Percentiles rank a stretch among this genome's conserved stretches.
phyloP scores from a whole-genome alignment of 2,113 vertebrate species.

The Limanda limanda region DNA sequence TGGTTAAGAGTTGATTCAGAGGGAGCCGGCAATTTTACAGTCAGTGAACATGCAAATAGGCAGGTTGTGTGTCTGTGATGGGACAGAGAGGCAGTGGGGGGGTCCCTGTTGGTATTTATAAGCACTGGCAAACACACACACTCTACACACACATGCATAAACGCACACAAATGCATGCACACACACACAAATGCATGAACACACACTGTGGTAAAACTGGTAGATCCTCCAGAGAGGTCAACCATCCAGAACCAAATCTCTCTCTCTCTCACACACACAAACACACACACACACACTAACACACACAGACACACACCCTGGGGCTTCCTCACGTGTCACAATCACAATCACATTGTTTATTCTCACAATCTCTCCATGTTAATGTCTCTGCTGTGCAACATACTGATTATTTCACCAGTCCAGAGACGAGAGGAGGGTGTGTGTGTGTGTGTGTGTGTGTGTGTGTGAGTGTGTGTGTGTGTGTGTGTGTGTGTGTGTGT shows the following conservation, averaged over 20 bases:
- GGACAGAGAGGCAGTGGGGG: constrained; percentile 18
- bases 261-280: background rate
- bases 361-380: background rate
- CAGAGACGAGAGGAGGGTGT: background rate
- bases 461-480: background rate
- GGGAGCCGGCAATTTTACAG: constrained; percentile 78
- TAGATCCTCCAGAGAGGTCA: no score
- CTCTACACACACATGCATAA: background rate
- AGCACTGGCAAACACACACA: background rate
- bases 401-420: constrained; percentile 66
- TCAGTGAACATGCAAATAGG: constrained; percentile 77
- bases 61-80: constrained; percentile 59
- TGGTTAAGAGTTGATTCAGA: constrained; percentile 76
- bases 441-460: background rate
- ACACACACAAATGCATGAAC: background rate
- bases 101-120: constrained; percentile 40
- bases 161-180: no score
- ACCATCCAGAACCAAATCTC: no score
- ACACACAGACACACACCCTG: constrained; percentile 1
- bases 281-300: background rate
- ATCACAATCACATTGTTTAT: background rate
- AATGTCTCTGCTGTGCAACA: constrained; percentile 1
- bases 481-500: background rate
- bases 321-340: background rate
- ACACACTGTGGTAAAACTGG: background rate